Evolutionary conservation across 2,888 invertebrate genomes (phyloP), one percentile per base, ranked within the genome.

Genomic region (Himalopsyche kuldschensis): DNA sequence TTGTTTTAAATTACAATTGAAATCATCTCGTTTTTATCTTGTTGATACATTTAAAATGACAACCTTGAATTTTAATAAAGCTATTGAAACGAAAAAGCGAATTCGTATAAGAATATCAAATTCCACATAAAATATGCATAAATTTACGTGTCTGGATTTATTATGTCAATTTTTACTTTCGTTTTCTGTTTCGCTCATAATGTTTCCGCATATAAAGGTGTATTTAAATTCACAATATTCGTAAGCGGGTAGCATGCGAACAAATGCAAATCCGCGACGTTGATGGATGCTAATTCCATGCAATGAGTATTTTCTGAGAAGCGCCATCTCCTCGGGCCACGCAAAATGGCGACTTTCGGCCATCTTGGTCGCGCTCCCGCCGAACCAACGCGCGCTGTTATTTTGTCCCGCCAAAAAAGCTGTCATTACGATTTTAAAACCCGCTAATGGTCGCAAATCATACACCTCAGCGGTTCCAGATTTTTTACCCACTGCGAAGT

Each of bases 361-460:
- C 47, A 79, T 30, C 47, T 63, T 79, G 48, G 24, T 55, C 55
- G 55, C 55, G 20, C 24, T 55, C 55, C 55, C 55, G 55, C 55
- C 55, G 10, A 55, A 55, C 24, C 55, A 24, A 20, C 55, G 55
- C 32, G 32, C 79, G 48, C 55, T 79, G 32, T 63, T 55, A 75
- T 24, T 80, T 46, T 41, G 69, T 80, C 69, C 80, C 80, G 75
- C 80, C 80, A 75, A 80, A 80, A 80, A 80, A 80, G 46, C 55
- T 80, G 80, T 80, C 80, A 80, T 80, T 80, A 80, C 46, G 55
- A 55, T 55, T n/a, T 46, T n/a, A 80, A 75, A 69, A 46, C 69
- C 30, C 69, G 80, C 80, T 80, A 80, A 80, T 80, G 80, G 63
- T 11, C 75, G 15, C 63, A 24, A 75, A 63, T 55, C 55, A 55